Conservation (phyloP, 2,113 vertebrate genomes). For the Pelodiscus sinensis region DNA sequence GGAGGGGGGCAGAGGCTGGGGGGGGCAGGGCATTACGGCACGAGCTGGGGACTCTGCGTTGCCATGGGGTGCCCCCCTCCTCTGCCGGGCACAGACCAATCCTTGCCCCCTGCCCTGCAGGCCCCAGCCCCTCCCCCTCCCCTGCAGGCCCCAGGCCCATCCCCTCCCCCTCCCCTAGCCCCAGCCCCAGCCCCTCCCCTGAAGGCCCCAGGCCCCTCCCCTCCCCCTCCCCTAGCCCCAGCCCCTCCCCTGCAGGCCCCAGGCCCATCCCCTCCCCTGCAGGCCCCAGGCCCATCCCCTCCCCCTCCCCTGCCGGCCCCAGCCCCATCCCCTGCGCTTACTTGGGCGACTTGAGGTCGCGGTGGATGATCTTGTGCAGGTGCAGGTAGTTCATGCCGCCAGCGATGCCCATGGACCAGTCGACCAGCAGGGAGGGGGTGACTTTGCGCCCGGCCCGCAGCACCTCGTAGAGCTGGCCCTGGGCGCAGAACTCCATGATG, state of each 20-base stretch:
- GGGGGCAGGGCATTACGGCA: neutral
- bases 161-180: neutral
- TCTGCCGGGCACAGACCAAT: neutral
- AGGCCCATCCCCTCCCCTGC: too few species aligned
- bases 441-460: constrained; percentile 95
- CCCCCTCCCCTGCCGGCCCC: too few species aligned
- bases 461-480: constrained; percentile 98
- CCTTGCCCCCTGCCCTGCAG: neutral
- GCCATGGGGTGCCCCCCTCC: neutral
- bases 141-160: neutral
- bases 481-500: constrained; percentile 99
- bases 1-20: neutral
- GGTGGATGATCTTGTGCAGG: constrained; percentile 99
- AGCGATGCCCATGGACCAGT: constrained; percentile 99
- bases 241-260: too few species aligned
- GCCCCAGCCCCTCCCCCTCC: too few species aligned
- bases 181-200: too few species aligned
- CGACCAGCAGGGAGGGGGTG: constrained; percentile 93
- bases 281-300: neutral
- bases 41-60: too few species aligned
- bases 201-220: neutral
- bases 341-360: constrained; percentile 99
- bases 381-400: constrained; percentile 99
- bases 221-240: too few species aligned
- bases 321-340: constrained; percentile 64